phyloP scores from a whole-genome alignment of 2,113 vertebrate species.

The Burhinus bistriatus region DNA sequence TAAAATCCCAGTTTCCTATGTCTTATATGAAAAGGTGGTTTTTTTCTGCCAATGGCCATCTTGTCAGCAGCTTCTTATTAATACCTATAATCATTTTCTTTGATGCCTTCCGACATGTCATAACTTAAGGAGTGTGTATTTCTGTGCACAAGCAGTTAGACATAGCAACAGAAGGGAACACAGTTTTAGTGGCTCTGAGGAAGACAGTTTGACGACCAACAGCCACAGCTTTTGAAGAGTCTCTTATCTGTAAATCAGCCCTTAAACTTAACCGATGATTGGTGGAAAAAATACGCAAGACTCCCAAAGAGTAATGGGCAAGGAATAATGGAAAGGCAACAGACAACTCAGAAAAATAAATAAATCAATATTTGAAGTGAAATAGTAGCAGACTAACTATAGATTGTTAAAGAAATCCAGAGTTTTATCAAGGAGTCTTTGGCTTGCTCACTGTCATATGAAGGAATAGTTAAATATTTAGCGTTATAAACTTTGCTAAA shows the following conservation, averaged over 20 bases:
- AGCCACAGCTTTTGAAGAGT: background rate
- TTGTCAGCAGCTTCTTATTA: conserved; percentile 29
- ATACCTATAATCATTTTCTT: background rate
- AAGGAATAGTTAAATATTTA: background rate
- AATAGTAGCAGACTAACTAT: background rate
- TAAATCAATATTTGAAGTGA: background rate
- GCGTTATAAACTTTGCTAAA: background rate
- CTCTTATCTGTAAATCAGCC: background rate
- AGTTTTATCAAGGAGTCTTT: background rate
- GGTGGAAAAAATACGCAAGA: background rate
- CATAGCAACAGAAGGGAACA: background rate
- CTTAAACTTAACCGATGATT: background rate
- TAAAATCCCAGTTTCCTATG: background rate
- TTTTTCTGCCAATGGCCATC: background rate
- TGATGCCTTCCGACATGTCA: background rate
- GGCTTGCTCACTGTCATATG: background rate
- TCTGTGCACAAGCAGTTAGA: background rate
- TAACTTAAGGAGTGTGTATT: background rate
- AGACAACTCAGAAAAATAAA: background rate
- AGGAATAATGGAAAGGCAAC: background rate
- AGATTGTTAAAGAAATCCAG: background rate
- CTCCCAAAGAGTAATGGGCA: background rate
- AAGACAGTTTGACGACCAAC: background rate
- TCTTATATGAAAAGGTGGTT: background rate
- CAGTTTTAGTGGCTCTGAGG: background rate